Base-by-base conservation (phyloP, 2,888 invertebrate genomes). In the Heteromurus nitidus region DNA sequence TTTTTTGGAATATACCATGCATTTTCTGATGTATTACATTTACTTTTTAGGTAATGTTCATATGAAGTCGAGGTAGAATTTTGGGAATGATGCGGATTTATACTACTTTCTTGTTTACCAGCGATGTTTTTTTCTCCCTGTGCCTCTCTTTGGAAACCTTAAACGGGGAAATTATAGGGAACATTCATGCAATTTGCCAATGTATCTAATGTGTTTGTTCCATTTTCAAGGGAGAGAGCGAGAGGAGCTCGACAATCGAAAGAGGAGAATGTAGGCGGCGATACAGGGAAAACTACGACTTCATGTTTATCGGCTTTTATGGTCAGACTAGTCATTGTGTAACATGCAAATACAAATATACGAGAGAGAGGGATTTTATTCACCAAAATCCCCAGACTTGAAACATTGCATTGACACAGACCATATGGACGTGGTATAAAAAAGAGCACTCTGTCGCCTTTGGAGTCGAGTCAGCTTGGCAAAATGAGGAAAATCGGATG, bases 81-180 rank as follows among this genome's bases (percentile, higher is more conserved):
- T n/a, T 67, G 44, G 44, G 44, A 26, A 62, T 30, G 31, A 62
- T 62, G 18, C 44, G 44, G 47, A 67, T 67, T 50, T 69, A 53
- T 31, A 69, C 31, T 69, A 31, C 53, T 31, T 26, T 62, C 47
- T 62, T 73, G 62, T 73, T 73, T 72, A 72, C 60, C 44, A 36
- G 24, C 26, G n/a, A 58, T 72, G 24, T 30, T 60, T 28, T 60
- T 73, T 73, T 24, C 20, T 22, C n/a, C 18, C 18, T 7, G 30
- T 28, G 44, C 62, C 62, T 24, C 20, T 22, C n/a, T 31, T 18
- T 7, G 30, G 22, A 42, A 42, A 44, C 18, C 22, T 44, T 47
- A 30, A 26, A 73, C 30, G 50, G 3, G 9, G 47, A 74, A 74
- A 74, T 74, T 74, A 74, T 65, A 74, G 74, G 36, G 74, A 28